Conservation (phyloP, 2,113 vertebrate genomes). For the Sinocyclocheilus rhinocerous region DNA sequence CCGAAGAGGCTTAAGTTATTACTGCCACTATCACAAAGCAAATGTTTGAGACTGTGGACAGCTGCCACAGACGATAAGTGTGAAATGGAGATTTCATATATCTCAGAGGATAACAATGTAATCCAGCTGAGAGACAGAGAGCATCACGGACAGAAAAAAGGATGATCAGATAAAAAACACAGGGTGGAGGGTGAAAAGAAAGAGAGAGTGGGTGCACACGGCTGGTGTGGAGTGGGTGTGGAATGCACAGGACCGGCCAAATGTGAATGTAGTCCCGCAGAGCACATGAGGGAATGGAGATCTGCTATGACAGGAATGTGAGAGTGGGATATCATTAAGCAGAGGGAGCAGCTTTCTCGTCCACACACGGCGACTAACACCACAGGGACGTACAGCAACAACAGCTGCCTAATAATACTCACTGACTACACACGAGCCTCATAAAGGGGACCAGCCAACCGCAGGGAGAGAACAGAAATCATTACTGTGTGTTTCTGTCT, state of each 20-base stretch:
- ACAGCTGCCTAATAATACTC: constrained; percentile 60
- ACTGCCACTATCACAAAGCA: constrained; percentile 43
- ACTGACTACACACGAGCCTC: constrained; percentile 33
- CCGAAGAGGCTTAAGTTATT: constrained; percentile 49
- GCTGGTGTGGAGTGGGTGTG: constrained; percentile 49
- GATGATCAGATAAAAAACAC: neutral
- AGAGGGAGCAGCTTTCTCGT: constrained; percentile 59
- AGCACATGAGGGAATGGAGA: constrained; percentile 69
- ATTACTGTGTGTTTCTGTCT: constrained; percentile 39
- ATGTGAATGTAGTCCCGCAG: constrained; percentile 60
- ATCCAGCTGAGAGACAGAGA: constrained; percentile 40
- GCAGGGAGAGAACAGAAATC: constrained; percentile 27
- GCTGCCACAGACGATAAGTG: constrained; percentile 36
- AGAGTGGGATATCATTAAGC: constrained; percentile 73
- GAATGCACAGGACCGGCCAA: constrained; percentile 66
- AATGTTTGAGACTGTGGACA: constrained; percentile 43
- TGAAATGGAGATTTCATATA: constrained; percentile 57
- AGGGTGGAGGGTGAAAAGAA: neutral
- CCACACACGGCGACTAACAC: constrained; percentile 54
- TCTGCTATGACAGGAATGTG: constrained; percentile 70
- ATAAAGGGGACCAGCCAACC: constrained; percentile 34
- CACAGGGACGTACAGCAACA: constrained; percentile 57
- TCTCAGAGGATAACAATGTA: constrained; percentile 53
- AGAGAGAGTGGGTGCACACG: constrained; percentile 20
- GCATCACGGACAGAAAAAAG: constrained; percentile 27